Evolutionary conservation across 1,140 invertebrate species (phyloP).

Genomic region (Aphelinus certus): DNA sequence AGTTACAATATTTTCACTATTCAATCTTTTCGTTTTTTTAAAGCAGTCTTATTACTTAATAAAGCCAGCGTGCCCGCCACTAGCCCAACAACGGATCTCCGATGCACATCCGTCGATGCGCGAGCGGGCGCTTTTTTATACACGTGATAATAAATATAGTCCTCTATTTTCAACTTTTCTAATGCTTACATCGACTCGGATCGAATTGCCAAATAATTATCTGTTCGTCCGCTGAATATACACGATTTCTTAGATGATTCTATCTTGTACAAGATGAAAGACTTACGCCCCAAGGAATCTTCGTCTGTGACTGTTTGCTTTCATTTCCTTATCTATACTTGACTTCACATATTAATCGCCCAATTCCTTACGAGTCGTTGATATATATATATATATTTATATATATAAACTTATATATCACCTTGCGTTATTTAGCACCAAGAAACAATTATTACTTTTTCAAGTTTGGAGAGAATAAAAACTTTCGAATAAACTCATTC

Average conservation of each 20-base stretch:
- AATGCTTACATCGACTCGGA: constrained; percentile 12
- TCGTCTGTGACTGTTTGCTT: constrained; percentile 18
- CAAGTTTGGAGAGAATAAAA: no score
- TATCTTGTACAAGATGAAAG: constrained; percentile 37
- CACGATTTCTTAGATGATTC: constrained; percentile 6
- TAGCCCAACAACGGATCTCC: constrained; percentile 7
- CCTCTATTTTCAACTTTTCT: neutral
- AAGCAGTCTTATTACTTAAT: constrained; percentile 55
- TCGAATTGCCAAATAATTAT: constrained; percentile 29
- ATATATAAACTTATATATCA: constrained; percentile 8
- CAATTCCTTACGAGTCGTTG: neutral
- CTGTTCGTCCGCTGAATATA: constrained; percentile 8
- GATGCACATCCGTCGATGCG: neutral
- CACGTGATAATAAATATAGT: constrained; percentile 1
- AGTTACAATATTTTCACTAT: constrained; percentile 29
- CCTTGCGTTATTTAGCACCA: constrained; percentile 24
- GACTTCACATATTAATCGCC: neutral
- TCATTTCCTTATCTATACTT: neutral
- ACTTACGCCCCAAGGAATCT: constrained; percentile 38
- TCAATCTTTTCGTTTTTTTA: constrained; percentile 48
- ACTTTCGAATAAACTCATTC: no score
- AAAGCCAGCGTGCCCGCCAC: constrained; percentile 34
- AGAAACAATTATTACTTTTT: constrained; percentile 20
- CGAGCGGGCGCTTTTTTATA: constrained; percentile 8
- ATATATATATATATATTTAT: no score